Evolutionary conservation across 1,140 invertebrate genomes (phyloP).

Genomic region (Colletes latitarsis): DNA sequence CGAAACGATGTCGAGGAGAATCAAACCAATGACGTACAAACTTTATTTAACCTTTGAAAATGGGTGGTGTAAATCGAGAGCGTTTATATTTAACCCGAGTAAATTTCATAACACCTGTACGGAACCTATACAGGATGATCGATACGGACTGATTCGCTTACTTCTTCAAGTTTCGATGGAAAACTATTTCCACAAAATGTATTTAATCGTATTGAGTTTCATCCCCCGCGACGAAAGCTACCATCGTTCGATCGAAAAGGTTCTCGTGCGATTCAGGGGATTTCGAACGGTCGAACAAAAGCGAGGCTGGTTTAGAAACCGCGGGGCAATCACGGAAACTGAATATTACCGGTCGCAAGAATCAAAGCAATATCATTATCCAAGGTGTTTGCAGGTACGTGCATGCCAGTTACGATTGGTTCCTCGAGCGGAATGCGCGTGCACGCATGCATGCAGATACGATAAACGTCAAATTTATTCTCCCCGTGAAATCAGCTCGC

Average conservation of each 20-base stretch:
- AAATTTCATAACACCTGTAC: too few relatives aligned
- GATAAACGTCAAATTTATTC: conserved; percentile 54
- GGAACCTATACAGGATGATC: too few relatives aligned
- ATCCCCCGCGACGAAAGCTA: too few relatives aligned
- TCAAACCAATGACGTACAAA: background rate
- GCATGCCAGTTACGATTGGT: conserved; percentile 48
- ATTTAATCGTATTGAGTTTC: too few relatives aligned
- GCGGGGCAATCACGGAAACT: background rate
- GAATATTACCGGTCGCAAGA: background rate
- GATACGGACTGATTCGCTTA: too few relatives aligned
- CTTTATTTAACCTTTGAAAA: background rate
- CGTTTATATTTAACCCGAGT: too few relatives aligned
- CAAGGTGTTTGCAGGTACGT: conserved; percentile 48
- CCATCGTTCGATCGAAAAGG: too few relatives aligned
- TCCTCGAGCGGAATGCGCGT: conserved; percentile 10
- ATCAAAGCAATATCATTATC: conserved; percentile 52
- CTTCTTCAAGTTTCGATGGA: background rate
- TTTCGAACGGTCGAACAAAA: background rate
- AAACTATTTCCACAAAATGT: too few relatives aligned
- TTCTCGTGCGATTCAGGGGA: background rate
- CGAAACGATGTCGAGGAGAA: background rate
- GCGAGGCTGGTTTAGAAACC: background rate
- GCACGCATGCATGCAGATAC: conserved; percentile 41
- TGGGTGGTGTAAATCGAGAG: too few relatives aligned
- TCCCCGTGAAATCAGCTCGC: conserved; percentile 39